Conservation (phyloP, 2,888 invertebrate genomes). For the Keiferia lycopersicella region DNA sequence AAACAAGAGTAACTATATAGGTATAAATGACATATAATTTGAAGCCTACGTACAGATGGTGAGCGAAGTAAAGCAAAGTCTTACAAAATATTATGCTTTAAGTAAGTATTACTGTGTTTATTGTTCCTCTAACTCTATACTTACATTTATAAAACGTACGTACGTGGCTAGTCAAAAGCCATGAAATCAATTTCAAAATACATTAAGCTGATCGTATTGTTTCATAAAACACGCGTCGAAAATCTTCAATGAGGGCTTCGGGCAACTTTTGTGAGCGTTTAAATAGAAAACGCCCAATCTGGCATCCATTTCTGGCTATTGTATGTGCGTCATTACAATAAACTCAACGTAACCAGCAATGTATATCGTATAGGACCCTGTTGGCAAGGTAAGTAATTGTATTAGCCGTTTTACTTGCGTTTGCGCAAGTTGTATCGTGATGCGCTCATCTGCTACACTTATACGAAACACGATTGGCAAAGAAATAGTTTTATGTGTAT, state of each 20-base stretch:
- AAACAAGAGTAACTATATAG: too few species aligned
- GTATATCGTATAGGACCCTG: too few species aligned
- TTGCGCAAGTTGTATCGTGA: constrained; percentile 67
- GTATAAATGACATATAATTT: too few species aligned
- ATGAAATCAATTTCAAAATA: not conserved
- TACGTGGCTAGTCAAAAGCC: not conserved
- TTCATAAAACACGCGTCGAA: constrained; percentile 12
- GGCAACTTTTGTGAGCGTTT: constrained; percentile 63
- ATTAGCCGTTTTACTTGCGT: constrained; percentile 42
- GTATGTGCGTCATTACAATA: too few species aligned
- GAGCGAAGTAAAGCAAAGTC: too few species aligned
- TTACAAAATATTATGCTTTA: too few species aligned
- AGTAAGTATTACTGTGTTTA: not conserved
- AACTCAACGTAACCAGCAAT: too few species aligned
- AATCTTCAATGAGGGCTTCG: constrained; percentile 30
- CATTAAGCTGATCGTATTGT: not conserved
- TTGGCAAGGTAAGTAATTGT: too few species aligned
- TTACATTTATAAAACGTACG: not conserved
- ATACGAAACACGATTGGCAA: constrained; percentile 8
- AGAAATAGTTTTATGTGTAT: constrained; percentile 3
- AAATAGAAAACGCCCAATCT: too few species aligned
- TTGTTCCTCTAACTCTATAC: too few species aligned
- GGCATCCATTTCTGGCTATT: too few species aligned
- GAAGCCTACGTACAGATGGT: too few species aligned
- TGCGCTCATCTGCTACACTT: constrained; percentile 55